Evolutionary conservation across 2,888 invertebrate species (phyloP), one percentile per base, ranked within the genome.

Genomic region (Tenthredo distinguenda): DNA sequence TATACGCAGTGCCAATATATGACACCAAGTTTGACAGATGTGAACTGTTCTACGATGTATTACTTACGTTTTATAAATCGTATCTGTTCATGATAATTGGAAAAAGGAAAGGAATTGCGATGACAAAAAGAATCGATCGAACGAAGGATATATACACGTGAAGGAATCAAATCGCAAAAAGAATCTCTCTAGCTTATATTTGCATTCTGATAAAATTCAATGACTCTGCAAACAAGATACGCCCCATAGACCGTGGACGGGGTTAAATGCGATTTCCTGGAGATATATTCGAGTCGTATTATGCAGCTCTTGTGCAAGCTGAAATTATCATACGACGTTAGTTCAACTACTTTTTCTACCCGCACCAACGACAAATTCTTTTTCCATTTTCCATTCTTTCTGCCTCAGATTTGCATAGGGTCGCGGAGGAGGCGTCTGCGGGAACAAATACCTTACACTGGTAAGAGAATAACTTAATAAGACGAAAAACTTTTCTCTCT

Each of bases 401-500:
- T 47, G 31, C 10, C 50, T 18, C 68, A 71, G 31, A 83, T 83
- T 83, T 71, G 50, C 83, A 71, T 81, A 83, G 68, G 50, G 21
- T 83, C 47, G 40, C 37, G 15, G 15, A 12, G 43, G 40, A n/a
- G 62, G 62, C 58, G 81, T 81, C 81, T 10, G 62, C 86, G 72
- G 76, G 87, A 87, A 89, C 89, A 86, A 88, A 88, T 88, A 87
- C 84, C 86, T 86, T 84, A 85, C 82, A 86, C 76, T 83, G 82
- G 68, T 79, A 68, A 77, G 40, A 81, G 58, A 88, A 87, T 87
- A 87, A 86, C 85, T 88, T 90, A 89, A 89, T 88, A 89, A 90
- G 87, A 88, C 87, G 87, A 84, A 87, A 87, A 91, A 90, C 88
- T 89, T 90, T 88, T 87, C 87, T 88, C 87, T 87, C 87, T 85